Evolutionary conservation across 2,113 vertebrate genomes (phyloP).

Genomic region (Eclectus roratus): DNA sequence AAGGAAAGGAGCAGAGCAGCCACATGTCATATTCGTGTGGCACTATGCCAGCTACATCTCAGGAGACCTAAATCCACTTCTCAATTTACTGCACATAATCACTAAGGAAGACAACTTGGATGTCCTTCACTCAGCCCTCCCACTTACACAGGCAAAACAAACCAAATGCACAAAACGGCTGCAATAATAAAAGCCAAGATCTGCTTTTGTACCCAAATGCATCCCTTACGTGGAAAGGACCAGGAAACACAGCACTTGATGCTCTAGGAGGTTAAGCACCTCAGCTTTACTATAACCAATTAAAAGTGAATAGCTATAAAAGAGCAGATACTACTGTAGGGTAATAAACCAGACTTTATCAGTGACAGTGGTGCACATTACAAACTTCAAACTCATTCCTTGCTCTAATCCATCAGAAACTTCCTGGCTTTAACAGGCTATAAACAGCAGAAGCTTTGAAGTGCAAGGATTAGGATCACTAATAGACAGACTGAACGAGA

Average conservation of each 20-base stretch:
- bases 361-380: constrained; percentile 77
- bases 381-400: constrained; percentile 84
- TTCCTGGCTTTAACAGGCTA: constrained; percentile 85
- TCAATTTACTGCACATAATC: not conserved
- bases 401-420: constrained; percentile 84
- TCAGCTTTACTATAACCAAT: constrained; percentile 64
- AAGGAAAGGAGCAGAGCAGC: not conserved
- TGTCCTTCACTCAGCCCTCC: not conserved
- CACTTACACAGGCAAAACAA: not conserved
- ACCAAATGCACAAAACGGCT: not conserved
- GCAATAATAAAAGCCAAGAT: not conserved
- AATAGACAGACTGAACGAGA: constrained; percentile 70
- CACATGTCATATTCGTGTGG: not conserved
- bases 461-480: constrained; percentile 75
- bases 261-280: constrained; percentile 5
- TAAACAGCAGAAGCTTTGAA: constrained; percentile 85
- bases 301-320: constrained; percentile 74
- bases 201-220: not conserved
- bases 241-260: not conserved
- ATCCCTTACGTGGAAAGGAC: not conserved
- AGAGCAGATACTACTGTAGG: constrained; percentile 75
- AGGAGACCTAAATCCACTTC: not conserved
- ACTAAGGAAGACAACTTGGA: not conserved
- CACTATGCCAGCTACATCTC: not conserved
- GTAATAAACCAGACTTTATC: constrained; percentile 81